phyloP scores from a whole-genome alignment of 2,888 invertebrate genomes.

The Tineola bisselliella region DNA sequence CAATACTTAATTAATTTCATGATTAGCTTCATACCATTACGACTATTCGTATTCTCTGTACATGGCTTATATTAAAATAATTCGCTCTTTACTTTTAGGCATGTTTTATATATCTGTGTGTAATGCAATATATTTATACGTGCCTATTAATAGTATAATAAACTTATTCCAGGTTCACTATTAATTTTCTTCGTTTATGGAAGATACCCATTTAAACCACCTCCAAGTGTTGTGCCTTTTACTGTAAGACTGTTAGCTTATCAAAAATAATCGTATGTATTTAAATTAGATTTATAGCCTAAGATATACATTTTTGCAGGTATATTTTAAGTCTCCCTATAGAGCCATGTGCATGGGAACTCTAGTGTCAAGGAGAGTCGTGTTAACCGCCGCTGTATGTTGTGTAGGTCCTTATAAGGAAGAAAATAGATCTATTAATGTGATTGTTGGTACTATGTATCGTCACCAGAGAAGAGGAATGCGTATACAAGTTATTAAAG shows the following conservation, averaged over 20 bases:
- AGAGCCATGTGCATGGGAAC: conserved; percentile 45
- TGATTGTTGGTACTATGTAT: conserved; percentile 37
- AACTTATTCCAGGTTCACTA: too few species aligned
- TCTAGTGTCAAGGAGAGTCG: conserved; percentile 38
- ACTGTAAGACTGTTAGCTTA: background rate
- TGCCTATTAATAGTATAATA: too few species aligned
- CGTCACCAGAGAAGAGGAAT: conserved; percentile 49
- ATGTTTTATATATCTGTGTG: too few species aligned
- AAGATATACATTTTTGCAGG: conserved; percentile 29
- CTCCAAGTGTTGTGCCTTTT: background rate
- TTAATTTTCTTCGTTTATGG: background rate
- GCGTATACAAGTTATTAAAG: conserved; percentile 42
- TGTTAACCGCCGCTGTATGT: conserved; percentile 48
- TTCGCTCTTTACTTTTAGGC: too few species aligned
- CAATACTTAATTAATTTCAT: conserved; percentile 23
- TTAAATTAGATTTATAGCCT: too few species aligned
- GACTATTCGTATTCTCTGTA: too few species aligned
- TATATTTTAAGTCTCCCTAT: conserved; percentile 42
- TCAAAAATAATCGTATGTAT: too few species aligned
- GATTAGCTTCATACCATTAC: conserved; percentile 26
- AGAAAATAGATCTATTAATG: conserved; percentile 41
- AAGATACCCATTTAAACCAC: background rate
- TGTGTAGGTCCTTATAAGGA: conserved; percentile 28
- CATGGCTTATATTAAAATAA: too few species aligned
- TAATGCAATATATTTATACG: too few species aligned